Evolutionary conservation across 2,888 invertebrate genomes (phyloP), one percentile per base, ranked within the genome.

Genomic region (Sycophila texana): DNA sequence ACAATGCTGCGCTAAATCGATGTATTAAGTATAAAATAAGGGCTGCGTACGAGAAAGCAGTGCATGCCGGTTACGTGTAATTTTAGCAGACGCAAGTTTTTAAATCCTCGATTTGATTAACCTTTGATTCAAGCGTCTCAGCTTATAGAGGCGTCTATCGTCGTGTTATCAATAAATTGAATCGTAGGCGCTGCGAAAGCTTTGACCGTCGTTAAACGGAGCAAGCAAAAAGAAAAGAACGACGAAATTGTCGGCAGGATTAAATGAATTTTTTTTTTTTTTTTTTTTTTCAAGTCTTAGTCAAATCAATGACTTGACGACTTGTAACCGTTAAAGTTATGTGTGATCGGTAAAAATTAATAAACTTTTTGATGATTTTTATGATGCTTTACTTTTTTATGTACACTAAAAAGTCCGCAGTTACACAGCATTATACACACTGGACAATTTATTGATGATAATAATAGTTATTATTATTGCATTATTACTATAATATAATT

Each of bases 311-410:
- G 47, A 49, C 30, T 67, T 49, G 49, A 66, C 51, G 18, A 80
- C 78, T 75, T 60, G 55, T 66, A 10, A 16, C 55, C 51, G 22
- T 60, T 75, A 53, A 57, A 67, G 75, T 72, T 71, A 58, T 22
- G 47, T 53, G 26, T 18, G 68, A 70, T 65, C 61, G 47, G 55
- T 61, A 26, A 65, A 66, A 39, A 39, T 39, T 61, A 68, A 78
- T 73, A 16, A 76, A 78, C 68, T 83, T 84, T 84, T 84, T 81
- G 83, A 85, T 84, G 81, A 82, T 86, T 87, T 87, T 84, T 85
- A 86, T 77, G 81, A 85, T 84, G 84, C 82, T 83, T 86, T 85
- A 85, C 82, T 85, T 86, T 86, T 86, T 83, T 86, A 86, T 85
- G 83, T 85, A 82, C 83, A 83, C 75, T 73, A 80, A 82, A 86